Evolutionary conservation across 2,797 vertebrate species (phyloP).

Genomic region (Diplodus sargus): DNA sequence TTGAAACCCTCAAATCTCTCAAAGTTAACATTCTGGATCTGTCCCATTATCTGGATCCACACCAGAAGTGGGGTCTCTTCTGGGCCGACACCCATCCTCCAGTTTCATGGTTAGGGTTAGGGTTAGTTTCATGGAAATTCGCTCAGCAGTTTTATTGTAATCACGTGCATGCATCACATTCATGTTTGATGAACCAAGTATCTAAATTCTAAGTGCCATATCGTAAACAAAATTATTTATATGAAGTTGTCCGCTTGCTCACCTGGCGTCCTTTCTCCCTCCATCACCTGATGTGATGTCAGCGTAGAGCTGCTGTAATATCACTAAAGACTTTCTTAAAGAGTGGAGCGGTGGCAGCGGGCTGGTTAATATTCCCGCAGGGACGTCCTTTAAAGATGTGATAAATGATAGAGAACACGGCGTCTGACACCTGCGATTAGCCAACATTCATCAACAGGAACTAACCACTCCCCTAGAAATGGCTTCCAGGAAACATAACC

Average conservation of each 20-base stretch:
- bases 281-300: constrained; percentile 35
- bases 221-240: background rate
- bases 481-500: constrained; percentile 63
- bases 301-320: constrained; percentile 46
- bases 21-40: too few relatives aligned
- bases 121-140: too few relatives aligned
- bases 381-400: constrained; percentile 69
- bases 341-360: constrained; percentile 48
- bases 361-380: constrained; percentile 68
- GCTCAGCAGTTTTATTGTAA: too few relatives aligned
- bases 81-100: too few relatives aligned
- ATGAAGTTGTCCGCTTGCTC: background rate
- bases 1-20: too few relatives aligned
- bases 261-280: constrained; percentile 17
- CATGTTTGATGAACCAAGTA: background rate
- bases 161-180: too few relatives aligned
- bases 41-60: too few relatives aligned
- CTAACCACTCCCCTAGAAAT: constrained; percentile 59
- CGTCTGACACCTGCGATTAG: constrained; percentile 68
- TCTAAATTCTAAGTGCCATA: background rate
- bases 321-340: constrained; percentile 63
- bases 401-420: constrained; percentile 54
- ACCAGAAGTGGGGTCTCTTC: too few relatives aligned
- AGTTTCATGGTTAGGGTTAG: too few relatives aligned
- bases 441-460: constrained; percentile 69